A percentile compares a stretch with the other conserved stretches of the same genome.
These are phyloP conservation scores for Psylliodes chrysocephalus DNA, from an alignment of 2,888 invertebrate species.

Conservation along the genomic window DNA sequence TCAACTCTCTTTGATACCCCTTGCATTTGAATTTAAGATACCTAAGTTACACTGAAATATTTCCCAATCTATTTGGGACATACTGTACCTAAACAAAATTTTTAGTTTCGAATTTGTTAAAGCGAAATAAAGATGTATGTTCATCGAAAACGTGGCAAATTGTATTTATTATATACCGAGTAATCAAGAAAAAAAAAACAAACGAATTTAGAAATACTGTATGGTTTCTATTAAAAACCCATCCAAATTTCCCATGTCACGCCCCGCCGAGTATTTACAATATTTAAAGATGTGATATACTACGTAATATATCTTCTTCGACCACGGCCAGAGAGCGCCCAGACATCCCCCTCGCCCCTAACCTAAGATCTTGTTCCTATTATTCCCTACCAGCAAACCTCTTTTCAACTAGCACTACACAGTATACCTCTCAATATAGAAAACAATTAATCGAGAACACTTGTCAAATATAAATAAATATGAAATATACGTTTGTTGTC, in stretches of 20 bases:
- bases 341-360: slow-evolving; percentile 37
- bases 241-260: slow-evolving; percentile 39
- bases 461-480: slow-evolving; percentile 63
- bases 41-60: no score
- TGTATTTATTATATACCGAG: slow-evolving; percentile 29
- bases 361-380: slow-evolving; percentile 41
- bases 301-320: slow-evolving; percentile 56
- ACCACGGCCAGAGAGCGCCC: slow-evolving; percentile 55
- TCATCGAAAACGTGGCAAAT: slow-evolving; percentile 9
- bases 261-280: slow-evolving; percentile 56
- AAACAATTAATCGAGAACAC: slow-evolving; percentile 64
- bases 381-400: slow-evolving; percentile 46
- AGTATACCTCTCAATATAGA: slow-evolving; percentile 60
- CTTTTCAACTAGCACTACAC: slow-evolving; percentile 61
- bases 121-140: background rate
- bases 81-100: no score
- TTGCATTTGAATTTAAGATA: no score
- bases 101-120: no score
- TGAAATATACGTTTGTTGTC: slow-evolving; percentile 59
- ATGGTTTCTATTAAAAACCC: slow-evolving; percentile 31
- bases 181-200: slow-evolving; percentile 20
- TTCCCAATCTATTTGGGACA: no score
- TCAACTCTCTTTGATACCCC: no score
- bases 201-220: slow-evolving; percentile 26
- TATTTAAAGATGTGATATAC: slow-evolving; percentile 62